Conservation (phyloP, 2,888 invertebrate genomes). For the Mythimna pallens region DNA sequence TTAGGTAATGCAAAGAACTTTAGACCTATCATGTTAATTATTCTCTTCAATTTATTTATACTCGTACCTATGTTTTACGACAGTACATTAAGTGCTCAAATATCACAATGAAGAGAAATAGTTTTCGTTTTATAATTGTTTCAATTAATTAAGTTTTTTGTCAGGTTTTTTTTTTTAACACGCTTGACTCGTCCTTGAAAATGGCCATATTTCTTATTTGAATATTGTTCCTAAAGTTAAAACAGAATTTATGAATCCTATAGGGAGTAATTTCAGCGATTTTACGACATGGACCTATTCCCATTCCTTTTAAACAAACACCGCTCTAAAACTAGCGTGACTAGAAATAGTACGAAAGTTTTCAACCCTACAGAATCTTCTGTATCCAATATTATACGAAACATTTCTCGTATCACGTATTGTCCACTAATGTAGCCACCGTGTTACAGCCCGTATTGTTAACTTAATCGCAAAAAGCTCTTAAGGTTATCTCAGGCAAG, state of each 20-base stretch:
- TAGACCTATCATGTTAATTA: background rate
- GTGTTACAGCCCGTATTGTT: conserved; percentile 43
- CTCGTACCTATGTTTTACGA: conserved; percentile 4
- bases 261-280: background rate
- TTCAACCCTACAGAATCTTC: conserved; percentile 39
- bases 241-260: conserved; percentile 2
- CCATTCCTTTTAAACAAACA: conserved; percentile 6
- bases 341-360: conserved; percentile 23
- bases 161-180: conserved; percentile 3
- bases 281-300: background rate
- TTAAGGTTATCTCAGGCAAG: conserved; percentile 46
- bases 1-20: background rate
- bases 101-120: background rate
- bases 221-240: background rate
- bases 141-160: conserved; percentile 5
- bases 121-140: background rate
- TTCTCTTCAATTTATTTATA: conserved; percentile 21
- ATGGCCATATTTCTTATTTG: background rate
- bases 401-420: conserved; percentile 48
- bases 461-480: conserved; percentile 64
- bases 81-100: background rate
- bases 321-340: conserved; percentile 3
- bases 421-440: conserved; percentile 43
- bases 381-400: conserved; percentile 26
- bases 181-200: background rate